Percentiles rank a stretch among this genome's conserved stretches.
phyloP scores from a whole-genome alignment of 2,797 vertebrate species.

The Thamnophis elegans region DNA sequence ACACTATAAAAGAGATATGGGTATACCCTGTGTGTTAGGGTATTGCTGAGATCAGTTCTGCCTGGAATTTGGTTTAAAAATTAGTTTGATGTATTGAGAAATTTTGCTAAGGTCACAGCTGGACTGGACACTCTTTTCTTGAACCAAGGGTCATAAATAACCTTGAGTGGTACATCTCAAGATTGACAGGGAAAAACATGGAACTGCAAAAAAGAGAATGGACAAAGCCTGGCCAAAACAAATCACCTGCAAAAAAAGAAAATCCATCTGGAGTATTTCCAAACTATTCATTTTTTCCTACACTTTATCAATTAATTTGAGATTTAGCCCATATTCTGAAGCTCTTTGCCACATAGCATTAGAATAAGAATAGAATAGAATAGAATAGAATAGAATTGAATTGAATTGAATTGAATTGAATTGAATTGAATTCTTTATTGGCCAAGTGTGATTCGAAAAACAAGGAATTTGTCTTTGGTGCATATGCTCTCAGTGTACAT shows the following conservation, averaged over 20 bases:
- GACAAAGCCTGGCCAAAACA: neutral
- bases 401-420: no score
- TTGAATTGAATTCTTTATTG: no score
- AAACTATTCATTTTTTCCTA: neutral
- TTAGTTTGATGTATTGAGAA: neutral
- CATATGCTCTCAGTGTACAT: no score
- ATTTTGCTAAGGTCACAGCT: neutral
- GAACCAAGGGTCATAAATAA: neutral
- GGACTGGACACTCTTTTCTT: neutral
- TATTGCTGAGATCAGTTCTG: neutral
- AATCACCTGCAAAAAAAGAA: neutral
- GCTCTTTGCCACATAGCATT: neutral
- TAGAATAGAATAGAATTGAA: no score
- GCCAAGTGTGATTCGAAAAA: no score
- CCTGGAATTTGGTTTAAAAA: neutral
- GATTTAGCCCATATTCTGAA: neutral
- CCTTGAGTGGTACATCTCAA: neutral
- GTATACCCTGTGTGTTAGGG: neutral
- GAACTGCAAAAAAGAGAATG: neutral
- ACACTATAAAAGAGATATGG: neutral
- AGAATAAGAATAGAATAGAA: no score
- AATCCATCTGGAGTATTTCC: neutral
- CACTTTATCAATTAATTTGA: neutral
- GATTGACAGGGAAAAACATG: neutral
- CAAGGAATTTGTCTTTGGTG: no score